Base-by-base conservation (phyloP, 2,888 invertebrate species). In the Augiades crinisus region DNA sequence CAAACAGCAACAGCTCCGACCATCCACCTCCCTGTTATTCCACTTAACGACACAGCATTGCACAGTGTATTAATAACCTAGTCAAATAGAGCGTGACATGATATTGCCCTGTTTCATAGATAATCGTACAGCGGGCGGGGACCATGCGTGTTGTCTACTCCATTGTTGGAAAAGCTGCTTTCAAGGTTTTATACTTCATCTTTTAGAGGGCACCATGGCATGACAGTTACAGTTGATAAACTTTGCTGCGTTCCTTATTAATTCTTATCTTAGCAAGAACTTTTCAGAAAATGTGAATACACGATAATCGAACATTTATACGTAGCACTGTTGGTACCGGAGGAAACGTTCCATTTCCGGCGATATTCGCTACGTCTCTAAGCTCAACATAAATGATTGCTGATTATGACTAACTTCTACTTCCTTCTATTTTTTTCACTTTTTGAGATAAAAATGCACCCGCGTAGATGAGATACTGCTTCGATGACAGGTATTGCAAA, bases 141-240 rank as follows among this genome's bases (percentile, higher is more conserved):
- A 83, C 80, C 87, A 81, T 79, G 81, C 90, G 81, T 86, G 90
- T 90, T 88, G 90, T 75, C 87, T 90, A 72, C 87, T 85, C 72
- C 87, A 82, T 90, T 84, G 87, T 91, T 91, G 82, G 91, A 91
- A 80, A 84, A 81, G 86, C 88, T 89, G 82, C 89, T 90, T 82
- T 78, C 87, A 84, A 87, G 89, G 89, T 90, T 89, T 78, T 81
- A 75, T 83, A 87, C 83, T 78, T 78, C 77, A 87, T 89, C 86
- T 87, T 81, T 86, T 89, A 89, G 90, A 88, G 74, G 89, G 90
- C 89, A 88, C 89, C 81, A 87, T 89, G 89, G 89, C 89, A 89
- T 89, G 89, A 84, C 78, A 85, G 81, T 86, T 86, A 86, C 87
- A 87, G 85, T 85, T 85, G 82, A 87, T 85, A 80, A 85, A 85